These are phyloP conservation scores for Drosophila pallidifrons DNA, from an alignment of 1,140 invertebrate genomes.

Conservation along the genomic window DNA sequence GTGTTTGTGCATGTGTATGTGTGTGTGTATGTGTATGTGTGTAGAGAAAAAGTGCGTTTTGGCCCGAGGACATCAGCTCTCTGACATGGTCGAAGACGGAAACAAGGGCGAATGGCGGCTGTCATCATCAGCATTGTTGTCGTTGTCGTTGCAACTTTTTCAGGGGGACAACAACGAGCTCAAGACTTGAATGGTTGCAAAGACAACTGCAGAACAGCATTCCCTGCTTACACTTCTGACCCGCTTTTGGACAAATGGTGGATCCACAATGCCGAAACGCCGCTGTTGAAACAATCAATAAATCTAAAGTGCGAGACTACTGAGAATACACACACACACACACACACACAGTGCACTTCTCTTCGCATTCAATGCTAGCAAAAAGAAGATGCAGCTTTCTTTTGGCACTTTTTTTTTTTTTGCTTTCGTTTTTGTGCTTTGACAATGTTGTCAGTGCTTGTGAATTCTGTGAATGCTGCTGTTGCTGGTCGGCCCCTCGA, in stretches of 20 bases:
- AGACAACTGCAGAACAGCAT: conserved; percentile 32
- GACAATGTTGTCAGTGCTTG: conserved; percentile 65
- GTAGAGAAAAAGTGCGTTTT: conserved; percentile 55
- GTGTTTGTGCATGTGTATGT: conserved; percentile 16
- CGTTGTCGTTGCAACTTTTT: conserved; percentile 59
- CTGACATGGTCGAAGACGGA: conserved; percentile 28
- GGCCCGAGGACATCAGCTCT: conserved; percentile 35
- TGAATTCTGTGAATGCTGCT: conserved; percentile 1
- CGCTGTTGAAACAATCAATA: conserved; percentile 75
- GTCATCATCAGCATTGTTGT: conserved; percentile 74
- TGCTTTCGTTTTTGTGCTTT: conserved; percentile 27
- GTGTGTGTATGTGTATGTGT: conserved; percentile 12
- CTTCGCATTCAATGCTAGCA: conserved; percentile 32
- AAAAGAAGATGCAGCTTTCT: conserved; percentile 22
- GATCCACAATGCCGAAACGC: conserved; percentile 49
- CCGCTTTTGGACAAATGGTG: conserved; percentile 30
- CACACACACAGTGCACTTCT: conserved; percentile 5
- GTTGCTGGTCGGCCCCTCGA: background rate
- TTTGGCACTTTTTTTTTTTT: conserved; percentile 2
- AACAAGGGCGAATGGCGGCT: conserved; percentile 43
- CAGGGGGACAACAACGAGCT: conserved; percentile 48
- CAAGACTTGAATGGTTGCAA: conserved; percentile 38
- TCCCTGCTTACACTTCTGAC: background rate
- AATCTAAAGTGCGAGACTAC: conserved; percentile 77
- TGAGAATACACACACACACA: conserved; percentile 34